Evolutionary conservation across 2,888 invertebrate genomes (phyloP).

Genomic region (Pachycephus smyrnensis): DNA sequence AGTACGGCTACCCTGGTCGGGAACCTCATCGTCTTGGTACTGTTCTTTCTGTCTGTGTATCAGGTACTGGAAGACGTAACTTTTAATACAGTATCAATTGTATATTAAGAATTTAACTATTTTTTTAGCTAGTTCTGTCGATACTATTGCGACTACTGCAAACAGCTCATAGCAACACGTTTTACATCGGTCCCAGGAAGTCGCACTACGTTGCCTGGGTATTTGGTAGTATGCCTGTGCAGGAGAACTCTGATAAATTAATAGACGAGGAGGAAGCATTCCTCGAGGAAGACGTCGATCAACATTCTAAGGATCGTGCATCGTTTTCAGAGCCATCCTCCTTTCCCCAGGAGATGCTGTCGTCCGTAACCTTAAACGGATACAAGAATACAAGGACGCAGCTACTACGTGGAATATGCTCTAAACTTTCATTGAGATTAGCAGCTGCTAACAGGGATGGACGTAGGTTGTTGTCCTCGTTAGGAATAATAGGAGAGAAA

Average conservation of each 20-base stretch:
- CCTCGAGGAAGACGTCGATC: background rate
- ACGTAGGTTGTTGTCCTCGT: background rate
- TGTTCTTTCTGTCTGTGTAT: conserved; percentile 33
- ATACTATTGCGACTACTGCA: conserved; percentile 39
- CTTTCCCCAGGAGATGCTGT: background rate
- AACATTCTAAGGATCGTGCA: background rate
- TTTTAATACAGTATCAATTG: background rate
- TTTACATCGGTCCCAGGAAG: conserved; percentile 25
- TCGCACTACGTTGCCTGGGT: conserved; percentile 34
- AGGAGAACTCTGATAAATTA: background rate
- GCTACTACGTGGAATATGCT: background rate
- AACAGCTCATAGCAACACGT: conserved; percentile 33
- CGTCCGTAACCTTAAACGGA: background rate
- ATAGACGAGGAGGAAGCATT: background rate
- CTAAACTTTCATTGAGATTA: background rate
- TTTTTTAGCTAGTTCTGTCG: conserved; percentile 33
- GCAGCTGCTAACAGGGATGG: background rate
- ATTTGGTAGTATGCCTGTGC: conserved; percentile 22
- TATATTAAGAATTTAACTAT: background rate
- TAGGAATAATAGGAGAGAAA: background rate
- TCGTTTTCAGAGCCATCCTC: background rate
- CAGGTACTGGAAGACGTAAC: conserved; percentile 30
- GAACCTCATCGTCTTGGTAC: conserved; percentile 27
- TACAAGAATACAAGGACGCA: background rate
- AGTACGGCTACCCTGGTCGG: conserved; percentile 19